A percentile compares a stretch with the other conserved stretches of the same genome.
phyloP scores from a whole-genome alignment of 2,888 invertebrate species.

The Nomada lathburiana region DNA sequence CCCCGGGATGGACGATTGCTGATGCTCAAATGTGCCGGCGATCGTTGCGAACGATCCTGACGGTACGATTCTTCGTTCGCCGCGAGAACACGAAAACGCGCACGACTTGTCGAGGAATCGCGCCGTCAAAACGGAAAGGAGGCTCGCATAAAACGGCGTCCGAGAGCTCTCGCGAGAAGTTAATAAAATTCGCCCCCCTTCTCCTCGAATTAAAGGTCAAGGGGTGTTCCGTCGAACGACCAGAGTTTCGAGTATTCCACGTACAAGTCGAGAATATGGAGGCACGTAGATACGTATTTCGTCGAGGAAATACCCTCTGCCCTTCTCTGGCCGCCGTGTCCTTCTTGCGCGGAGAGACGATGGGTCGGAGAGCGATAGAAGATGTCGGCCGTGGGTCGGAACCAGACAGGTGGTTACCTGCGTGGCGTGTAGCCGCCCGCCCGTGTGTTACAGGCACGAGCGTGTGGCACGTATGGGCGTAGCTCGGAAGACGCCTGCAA shows the following conservation, averaged over 20 bases:
- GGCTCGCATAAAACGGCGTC: not conserved
- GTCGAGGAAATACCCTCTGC: conserved; percentile 66
- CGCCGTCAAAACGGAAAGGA: no score
- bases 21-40: conserved; percentile 51
- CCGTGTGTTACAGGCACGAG: conserved; percentile 37
- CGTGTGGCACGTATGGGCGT: conserved; percentile 72
- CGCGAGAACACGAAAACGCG: not conserved
- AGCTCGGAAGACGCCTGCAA: conserved; percentile 74
- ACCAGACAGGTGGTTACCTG: conserved; percentile 68
- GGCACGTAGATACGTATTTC: conserved; percentile 80
- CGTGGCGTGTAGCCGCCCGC: conserved; percentile 41
- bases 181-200: not conserved
- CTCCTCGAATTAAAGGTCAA: conserved; percentile 11
- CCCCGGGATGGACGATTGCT: conserved; percentile 47
- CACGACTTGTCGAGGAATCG: not conserved
- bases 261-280: conserved; percentile 70
- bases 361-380: conserved; percentile 64
- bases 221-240: conserved; percentile 35
- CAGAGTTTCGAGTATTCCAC: conserved; percentile 75
- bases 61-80: not conserved
- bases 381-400: conserved; percentile 70
- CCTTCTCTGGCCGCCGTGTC: conserved; percentile 24
- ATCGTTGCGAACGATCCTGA: conserved; percentile 43
- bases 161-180: not conserved
- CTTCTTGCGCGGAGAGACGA: conserved; percentile 24